A percentile compares a stretch with the other conserved stretches of the same genome.
Conservation (phyloP, 2,797 vertebrate species). For the Poeciliopsis turneri region DNA sequence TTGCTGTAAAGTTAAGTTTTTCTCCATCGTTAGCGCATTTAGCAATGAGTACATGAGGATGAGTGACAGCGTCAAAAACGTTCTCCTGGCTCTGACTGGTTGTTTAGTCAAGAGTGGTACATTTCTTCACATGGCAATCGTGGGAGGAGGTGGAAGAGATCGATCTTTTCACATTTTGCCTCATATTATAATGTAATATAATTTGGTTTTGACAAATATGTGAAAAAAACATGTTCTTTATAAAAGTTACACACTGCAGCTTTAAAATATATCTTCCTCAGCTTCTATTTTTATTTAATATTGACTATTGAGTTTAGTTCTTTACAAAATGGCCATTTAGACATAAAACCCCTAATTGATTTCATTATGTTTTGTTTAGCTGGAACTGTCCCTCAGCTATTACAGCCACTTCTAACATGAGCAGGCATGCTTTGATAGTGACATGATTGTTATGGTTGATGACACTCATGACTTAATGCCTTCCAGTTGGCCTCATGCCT, state of each 20-base stretch:
- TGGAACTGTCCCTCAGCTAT: conserved; percentile 41
- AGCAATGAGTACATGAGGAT: too few relatives aligned
- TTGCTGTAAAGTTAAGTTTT: too few relatives aligned
- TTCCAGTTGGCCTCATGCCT: conserved; percentile 79
- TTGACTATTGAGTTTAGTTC: conserved; percentile 11
- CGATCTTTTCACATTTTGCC: too few relatives aligned
- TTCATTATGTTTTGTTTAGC: conserved; percentile 39
- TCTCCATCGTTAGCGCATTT: too few relatives aligned
- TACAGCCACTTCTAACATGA: conserved; percentile 61
- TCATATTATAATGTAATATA: too few relatives aligned
- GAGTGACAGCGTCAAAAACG: too few relatives aligned
- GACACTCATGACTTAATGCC: conserved; percentile 79
- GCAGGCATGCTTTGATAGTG: conserved; percentile 66
- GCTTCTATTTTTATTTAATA: neutral
- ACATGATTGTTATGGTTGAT: conserved; percentile 80
- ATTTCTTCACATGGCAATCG: too few relatives aligned
- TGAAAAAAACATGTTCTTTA: too few relatives aligned
- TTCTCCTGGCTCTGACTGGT: too few relatives aligned
- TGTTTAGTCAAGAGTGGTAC: too few relatives aligned
- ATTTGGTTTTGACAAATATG: too few relatives aligned
- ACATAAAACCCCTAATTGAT: conserved; percentile 34
- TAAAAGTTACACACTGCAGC: neutral
- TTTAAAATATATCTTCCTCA: neutral
- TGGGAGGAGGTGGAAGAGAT: too few relatives aligned
- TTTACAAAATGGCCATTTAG: conserved; percentile 22